These are phyloP conservation scores for Stegostoma tigrinum DNA, from an alignment of 2,113 vertebrate species.

Conservation along the genomic window DNA sequence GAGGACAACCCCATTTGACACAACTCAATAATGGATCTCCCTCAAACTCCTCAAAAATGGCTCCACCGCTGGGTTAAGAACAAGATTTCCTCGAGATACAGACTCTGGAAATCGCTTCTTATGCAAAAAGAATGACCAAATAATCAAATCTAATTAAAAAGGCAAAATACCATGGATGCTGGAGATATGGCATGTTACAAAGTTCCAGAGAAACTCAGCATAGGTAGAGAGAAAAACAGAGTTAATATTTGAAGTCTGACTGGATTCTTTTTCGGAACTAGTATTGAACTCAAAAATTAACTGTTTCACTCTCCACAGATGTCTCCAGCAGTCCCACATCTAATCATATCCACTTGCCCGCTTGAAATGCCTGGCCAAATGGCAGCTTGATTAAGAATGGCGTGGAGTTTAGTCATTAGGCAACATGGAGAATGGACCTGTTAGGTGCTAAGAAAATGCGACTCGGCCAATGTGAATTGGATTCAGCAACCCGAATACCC, in stretches of 20 bases:
- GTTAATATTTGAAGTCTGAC: too few relatives aligned
- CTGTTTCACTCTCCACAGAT: too few relatives aligned
- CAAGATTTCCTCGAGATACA: neutral
- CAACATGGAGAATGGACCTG: neutral
- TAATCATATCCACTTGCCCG: neutral
- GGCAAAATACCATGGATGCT: too few relatives aligned
- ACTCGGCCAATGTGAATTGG: neutral
- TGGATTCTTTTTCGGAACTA: too few relatives aligned
- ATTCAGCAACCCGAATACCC: neutral
- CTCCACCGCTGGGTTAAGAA: neutral
- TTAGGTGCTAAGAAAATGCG: neutral
- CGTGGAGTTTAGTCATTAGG: neutral
- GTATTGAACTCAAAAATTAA: too few relatives aligned
- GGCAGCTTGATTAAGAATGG: neutral
- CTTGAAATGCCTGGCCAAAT: neutral
- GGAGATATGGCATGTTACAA: too few relatives aligned
- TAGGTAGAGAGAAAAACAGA: too few relatives aligned
- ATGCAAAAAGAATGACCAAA: neutral
- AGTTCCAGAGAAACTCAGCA: too few relatives aligned
- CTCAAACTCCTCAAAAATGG: neutral
- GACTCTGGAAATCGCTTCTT: neutral
- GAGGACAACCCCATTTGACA: constrained; percentile 1
- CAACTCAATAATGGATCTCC: constrained; percentile 5
- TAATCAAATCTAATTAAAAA: neutral
- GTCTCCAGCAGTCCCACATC: too few relatives aligned